Base-by-base conservation (phyloP, 2,888 invertebrate species). In the Heterodera filipjevi region DNA sequence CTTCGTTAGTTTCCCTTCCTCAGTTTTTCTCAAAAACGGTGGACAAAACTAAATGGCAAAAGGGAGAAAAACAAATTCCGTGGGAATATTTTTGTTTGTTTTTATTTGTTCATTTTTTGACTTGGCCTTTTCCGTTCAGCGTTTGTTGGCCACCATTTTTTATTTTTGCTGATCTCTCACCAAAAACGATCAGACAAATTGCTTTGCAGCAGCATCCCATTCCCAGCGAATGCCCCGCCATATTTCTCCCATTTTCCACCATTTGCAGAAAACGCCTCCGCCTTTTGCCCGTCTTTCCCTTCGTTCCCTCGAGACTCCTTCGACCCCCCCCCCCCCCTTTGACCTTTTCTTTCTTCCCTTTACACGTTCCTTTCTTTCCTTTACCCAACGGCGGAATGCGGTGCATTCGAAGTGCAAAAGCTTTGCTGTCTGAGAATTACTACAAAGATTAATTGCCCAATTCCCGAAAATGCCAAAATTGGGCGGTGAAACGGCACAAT, bases 11-110 rank as follows among this genome's bases (percentile, higher is more conserved):
- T 59, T n/a, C 22, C n/a, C 22, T 59, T 5, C 44, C 12, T 44
- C 12, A 44, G 44, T 14, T 59, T 59, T 59, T 59, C n/a, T 32
- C 68, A 16, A 68, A 68, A 68, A 68, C 59, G 59, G 59, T 30
- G 33, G 32, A 30, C 35, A 35, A 19, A 68, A 68, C 68, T 33
- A 68, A 68, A 32, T 68, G 68, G 3, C 68, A 22, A 19, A 6
- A 33, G 66, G 66, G 14, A 66, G 27, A 33, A 66, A n/a, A n/a
- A n/a, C n/a, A n/a, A n/a, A n/a, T n/a, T 14, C 5, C 30, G n/a
- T 2, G 6, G 33, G 27, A 68, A 68, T 49, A 10, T 49, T 49
- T 49, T 49, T 10, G 6, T 49, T 49, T 49, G 3, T 19, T 49
- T 49, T 12, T 19, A 10, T 49, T 49, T 49, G 46, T 3, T 8